phyloP scores from a whole-genome alignment of 1,140 invertebrate species.

The Calycopis cecrops region DNA sequence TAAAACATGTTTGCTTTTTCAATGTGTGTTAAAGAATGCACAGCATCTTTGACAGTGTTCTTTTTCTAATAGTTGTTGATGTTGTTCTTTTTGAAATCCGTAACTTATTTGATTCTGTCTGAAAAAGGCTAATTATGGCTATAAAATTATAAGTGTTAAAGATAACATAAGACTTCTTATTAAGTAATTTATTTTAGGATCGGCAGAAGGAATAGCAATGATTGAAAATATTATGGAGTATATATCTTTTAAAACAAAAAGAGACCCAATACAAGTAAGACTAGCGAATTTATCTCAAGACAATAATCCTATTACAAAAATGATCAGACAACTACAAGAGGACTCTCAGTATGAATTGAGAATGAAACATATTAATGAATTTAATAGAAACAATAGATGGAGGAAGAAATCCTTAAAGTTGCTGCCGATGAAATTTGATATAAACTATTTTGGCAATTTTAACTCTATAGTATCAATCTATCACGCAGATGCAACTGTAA shows the following conservation, averaged over 20 bases:
- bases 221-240: slow-evolving; percentile 91
- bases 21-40: no score
- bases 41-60: no score
- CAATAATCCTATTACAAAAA: slow-evolving; percentile 65
- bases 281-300: slow-evolving; percentile 76
- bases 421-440: slow-evolving; percentile 78
- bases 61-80: no score
- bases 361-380: slow-evolving; percentile 74
- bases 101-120: not conserved
- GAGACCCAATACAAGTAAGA: slow-evolving; percentile 82
- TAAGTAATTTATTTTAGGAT: slow-evolving; percentile 75
- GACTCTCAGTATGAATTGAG: slow-evolving; percentile 78
- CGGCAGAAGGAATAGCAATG: slow-evolving; percentile 79
- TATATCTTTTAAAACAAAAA: slow-evolving; percentile 79
- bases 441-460: slow-evolving; percentile 75
- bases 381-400: slow-evolving; percentile 85
- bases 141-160: not conserved
- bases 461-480: slow-evolving; percentile 82
- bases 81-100: no score
- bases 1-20: no score
- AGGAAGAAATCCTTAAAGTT: slow-evolving; percentile 81
- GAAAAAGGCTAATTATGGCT: no score
- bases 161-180: not conserved
- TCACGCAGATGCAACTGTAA: slow-evolving; percentile 84
- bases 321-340: slow-evolving; percentile 77